These are phyloP conservation scores for Gephyroberyx darwinii DNA, from an alignment of 2,797 vertebrate species.

Conservation along the genomic window DNA sequence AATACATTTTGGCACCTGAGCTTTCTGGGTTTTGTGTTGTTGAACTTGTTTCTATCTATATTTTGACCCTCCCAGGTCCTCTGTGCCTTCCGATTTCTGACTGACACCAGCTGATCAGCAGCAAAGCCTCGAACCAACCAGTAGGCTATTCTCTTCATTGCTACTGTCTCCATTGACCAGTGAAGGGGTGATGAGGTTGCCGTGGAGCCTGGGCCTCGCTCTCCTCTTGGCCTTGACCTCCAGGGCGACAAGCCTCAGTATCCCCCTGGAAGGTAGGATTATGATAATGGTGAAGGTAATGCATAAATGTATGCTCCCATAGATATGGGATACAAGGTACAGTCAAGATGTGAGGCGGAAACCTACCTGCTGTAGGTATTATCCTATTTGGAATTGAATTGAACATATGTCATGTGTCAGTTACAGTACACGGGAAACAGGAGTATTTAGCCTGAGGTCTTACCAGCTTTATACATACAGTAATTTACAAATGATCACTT, in stretches of 20 bases:
- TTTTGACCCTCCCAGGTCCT: constrained; percentile 56
- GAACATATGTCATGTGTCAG: neutral
- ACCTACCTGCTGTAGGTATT: no score
- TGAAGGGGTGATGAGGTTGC: constrained; percentile 72
- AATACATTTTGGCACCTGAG: neutral
- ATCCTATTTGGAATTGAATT: neutral
- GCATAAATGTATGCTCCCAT: neutral
- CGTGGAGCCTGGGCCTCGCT: constrained; percentile 60
- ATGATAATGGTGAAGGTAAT: neutral
- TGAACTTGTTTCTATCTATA: neutral
- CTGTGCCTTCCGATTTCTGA: constrained; percentile 51
- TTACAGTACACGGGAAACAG: neutral
- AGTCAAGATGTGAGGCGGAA: no score
- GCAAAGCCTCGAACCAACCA: neutral
- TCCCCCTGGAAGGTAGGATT: constrained; percentile 78
- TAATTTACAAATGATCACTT: no score
- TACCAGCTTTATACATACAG: neutral
- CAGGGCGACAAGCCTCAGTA: constrained; percentile 52
- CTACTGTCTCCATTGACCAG: constrained; percentile 37
- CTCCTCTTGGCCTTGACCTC: constrained; percentile 73
- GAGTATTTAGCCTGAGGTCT: neutral
- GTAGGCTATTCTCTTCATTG: constrained; percentile 22
- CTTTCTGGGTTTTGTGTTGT: constrained; percentile 6
- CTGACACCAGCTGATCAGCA: constrained; percentile 57
- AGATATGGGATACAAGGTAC: neutral